Conservation (phyloP, 2,888 invertebrate genomes). For the Tanaodytes sp. region DNA sequence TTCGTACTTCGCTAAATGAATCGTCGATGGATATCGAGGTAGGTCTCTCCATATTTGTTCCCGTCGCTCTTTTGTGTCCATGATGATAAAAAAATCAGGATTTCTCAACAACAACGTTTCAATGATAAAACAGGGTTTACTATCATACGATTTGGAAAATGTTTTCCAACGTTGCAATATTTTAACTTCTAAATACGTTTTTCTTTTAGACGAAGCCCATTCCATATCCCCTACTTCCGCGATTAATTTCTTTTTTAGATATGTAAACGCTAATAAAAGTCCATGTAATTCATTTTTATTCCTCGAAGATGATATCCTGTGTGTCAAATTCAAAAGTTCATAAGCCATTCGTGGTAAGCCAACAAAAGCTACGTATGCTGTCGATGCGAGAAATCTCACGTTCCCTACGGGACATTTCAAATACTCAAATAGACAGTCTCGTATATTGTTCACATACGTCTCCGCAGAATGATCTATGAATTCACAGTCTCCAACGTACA, state of each 20-base stretch:
- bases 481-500: slow-evolving; percentile 66
- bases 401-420: slow-evolving; percentile 53
- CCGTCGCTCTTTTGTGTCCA: slow-evolving; percentile 18
- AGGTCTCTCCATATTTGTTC: no score
- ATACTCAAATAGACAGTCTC: slow-evolving; percentile 38
- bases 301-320: slow-evolving; percentile 10
- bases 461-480: slow-evolving; percentile 61
- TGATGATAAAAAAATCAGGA: slow-evolving; percentile 42
- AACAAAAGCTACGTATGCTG: slow-evolving; percentile 65
- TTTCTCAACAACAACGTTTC: slow-evolving; percentile 52
- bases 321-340: slow-evolving; percentile 55
- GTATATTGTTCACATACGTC: slow-evolving; percentile 52
- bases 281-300: slow-evolving; percentile 65
- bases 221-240: no score
- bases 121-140: slow-evolving; percentile 52
- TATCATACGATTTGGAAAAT: no score
- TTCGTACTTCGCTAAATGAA: slow-evolving; percentile 17
- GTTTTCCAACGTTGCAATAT: background rate
- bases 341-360: slow-evolving; percentile 53
- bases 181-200: no score
- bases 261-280: slow-evolving; percentile 59
- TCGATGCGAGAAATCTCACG: slow-evolving; percentile 67
- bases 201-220: no score
- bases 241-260: slow-evolving; percentile 43
- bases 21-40: slow-evolving; percentile 3